Evolutionary conservation across 2,797 vertebrate species (phyloP).

Genomic region (Champsocephalus esox): DNA sequence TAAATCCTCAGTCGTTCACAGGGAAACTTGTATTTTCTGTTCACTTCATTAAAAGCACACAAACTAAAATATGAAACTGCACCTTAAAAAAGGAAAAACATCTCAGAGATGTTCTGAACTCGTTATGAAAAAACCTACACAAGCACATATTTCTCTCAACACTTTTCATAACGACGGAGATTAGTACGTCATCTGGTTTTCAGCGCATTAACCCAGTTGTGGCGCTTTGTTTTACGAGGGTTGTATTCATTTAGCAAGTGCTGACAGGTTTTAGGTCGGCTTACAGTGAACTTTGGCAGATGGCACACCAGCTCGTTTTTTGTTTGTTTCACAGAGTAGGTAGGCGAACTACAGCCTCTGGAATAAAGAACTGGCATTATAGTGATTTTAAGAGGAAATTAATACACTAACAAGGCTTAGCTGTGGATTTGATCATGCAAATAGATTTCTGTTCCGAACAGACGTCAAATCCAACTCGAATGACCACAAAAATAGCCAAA

Average conservation of each 20-base stretch:
- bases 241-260: constrained; percentile 64
- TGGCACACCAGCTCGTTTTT: constrained; percentile 42
- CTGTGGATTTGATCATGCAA: not conserved
- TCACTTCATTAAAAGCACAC: too few relatives aligned
- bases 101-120: too few relatives aligned
- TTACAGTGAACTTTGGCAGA: constrained; percentile 59
- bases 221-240: constrained; percentile 45
- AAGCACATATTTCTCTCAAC: constrained; percentile 18
- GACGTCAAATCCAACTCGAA: not conserved
- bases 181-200: constrained; percentile 52
- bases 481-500: not conserved
- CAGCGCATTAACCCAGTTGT: constrained; percentile 62
- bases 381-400: not conserved
- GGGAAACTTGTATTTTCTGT: constrained; percentile 22
- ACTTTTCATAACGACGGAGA: constrained; percentile 41
- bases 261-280: constrained; percentile 62
- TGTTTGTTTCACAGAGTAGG: constrained; percentile 18
- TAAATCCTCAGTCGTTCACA: constrained; percentile 19
- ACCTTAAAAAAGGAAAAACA: constrained; percentile 1
- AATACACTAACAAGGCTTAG: not conserved
- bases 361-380: not conserved
- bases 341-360: constrained; percentile 16
- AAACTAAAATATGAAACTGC: not conserved
- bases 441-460: not conserved
- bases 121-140: too few relatives aligned